phyloP scores from a whole-genome alignment of 2,888 invertebrate species.

The Lycia hirtaria region DNA sequence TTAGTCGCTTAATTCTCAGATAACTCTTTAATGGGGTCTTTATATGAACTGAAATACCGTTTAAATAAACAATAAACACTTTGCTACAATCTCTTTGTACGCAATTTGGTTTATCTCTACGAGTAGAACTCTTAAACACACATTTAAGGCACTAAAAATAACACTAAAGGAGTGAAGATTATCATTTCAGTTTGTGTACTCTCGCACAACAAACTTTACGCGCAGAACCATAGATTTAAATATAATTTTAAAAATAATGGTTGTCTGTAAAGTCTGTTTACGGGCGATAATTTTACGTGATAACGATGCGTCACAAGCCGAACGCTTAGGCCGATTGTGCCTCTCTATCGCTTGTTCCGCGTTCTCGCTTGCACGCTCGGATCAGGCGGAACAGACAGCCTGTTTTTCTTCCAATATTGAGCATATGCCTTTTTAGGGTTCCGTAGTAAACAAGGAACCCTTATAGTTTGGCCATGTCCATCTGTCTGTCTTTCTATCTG shows the following conservation, averaged over 20 bases:
- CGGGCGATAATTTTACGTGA: no score
- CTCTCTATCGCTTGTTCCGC: no score
- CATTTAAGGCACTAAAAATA: constrained; percentile 25
- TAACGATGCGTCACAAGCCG: no score
- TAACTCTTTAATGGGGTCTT: neutral
- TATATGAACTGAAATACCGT: neutral
- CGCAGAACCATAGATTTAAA: neutral
- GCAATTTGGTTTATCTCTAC: constrained; percentile 23
- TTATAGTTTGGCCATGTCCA: no score
- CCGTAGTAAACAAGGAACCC: no score
- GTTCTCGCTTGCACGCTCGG: no score
- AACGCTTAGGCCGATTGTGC: no score
- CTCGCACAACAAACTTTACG: neutral
- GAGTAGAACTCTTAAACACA: constrained; percentile 18
- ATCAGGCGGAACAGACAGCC: no score
- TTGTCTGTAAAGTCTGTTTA: no score
- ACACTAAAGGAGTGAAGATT: constrained; percentile 22
- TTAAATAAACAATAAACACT: constrained; percentile 12
- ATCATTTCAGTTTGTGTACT: constrained; percentile 21
- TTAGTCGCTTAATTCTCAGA: neutral
- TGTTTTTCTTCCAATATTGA: no score
- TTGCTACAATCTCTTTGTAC: constrained; percentile 14
- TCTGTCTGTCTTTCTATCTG: no score
- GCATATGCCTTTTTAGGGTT: no score
- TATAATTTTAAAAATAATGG: neutral